Percentiles rank a stretch among this genome's conserved stretches.
phyloP scores from a whole-genome alignment of 2,113 vertebrate species.

The Loxodonta africana region DNA sequence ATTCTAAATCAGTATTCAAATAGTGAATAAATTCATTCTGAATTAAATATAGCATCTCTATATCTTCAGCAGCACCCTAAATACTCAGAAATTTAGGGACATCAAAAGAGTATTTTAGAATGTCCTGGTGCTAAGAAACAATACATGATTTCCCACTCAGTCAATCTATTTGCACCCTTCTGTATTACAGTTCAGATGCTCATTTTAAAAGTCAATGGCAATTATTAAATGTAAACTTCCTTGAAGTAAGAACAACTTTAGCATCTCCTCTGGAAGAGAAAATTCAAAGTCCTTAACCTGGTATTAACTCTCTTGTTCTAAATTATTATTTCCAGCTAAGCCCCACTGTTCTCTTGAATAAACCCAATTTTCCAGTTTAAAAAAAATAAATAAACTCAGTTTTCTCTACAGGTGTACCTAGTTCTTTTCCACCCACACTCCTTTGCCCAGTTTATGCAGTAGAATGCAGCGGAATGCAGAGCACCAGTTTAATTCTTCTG shows the following conservation, averaged over 20 bases:
- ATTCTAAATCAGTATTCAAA: constrained; percentile 37
- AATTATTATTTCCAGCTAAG: constrained; percentile 28
- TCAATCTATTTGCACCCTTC: not conserved
- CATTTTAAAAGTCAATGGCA: not conserved
- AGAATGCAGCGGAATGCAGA: not conserved
- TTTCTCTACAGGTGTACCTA: not conserved
- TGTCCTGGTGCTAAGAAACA: not conserved
- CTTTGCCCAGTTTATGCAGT: not conserved
- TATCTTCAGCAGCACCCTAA: not conserved
- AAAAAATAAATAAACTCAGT: not conserved
- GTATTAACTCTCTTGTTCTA: constrained; percentile 9
- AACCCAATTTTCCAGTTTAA: not conserved
- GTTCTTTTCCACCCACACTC: not conserved
- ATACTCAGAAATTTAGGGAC: constrained; percentile 39
- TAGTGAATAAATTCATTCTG: constrained; percentile 48
- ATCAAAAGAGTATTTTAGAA: constrained; percentile 50
- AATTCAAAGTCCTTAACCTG: not conserved
- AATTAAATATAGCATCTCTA: not conserved
- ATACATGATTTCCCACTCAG: not conserved
- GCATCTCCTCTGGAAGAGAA: not conserved
- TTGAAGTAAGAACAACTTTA: constrained; percentile 31
- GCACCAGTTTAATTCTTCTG: not conserved
- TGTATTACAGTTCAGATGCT: not conserved
- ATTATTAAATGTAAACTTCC: not conserved
- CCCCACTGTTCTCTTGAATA: not conserved